Conservation (phyloP, 2,888 invertebrate genomes). For the Prenolepis imparis region DNA sequence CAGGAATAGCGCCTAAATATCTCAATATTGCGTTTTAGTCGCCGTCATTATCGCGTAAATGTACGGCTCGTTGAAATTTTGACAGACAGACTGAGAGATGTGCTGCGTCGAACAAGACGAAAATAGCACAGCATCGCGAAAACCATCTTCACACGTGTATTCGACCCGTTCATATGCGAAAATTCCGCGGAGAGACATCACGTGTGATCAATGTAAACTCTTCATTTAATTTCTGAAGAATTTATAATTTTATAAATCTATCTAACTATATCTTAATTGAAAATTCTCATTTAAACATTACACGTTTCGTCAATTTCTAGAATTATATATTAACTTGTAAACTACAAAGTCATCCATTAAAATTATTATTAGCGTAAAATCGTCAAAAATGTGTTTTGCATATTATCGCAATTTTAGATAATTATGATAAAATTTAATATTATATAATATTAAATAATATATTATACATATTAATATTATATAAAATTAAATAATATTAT, state of each 20-base stretch:
- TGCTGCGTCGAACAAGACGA: neutral
- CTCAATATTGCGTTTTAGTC: slow-evolving; percentile 11
- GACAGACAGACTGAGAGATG: slow-evolving; percentile 15
- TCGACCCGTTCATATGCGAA: neutral
- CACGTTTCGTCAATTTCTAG: neutral
- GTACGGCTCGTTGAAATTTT: slow-evolving; percentile 16
- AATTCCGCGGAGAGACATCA: neutral
- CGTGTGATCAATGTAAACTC: neutral
- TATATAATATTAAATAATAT: no score
- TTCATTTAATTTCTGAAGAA: neutral
- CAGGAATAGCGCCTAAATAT: neutral
- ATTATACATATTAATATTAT: no score
- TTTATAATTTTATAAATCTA: neutral
- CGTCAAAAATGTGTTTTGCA: neutral
- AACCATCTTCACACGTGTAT: slow-evolving; percentile 2
- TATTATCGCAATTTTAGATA: neutral
- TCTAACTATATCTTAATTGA: no score
- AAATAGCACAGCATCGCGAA: slow-evolving; percentile 22
- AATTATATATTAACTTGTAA: neutral
- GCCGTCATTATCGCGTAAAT: slow-evolving; percentile 18
- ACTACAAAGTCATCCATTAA: neutral
- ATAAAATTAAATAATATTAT: no score
- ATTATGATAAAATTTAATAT: neutral
- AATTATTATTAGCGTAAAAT: neutral
- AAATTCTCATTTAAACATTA: neutral